Conservation (phyloP, 2,797 vertebrate genomes). For the Fringilla coelebs region DNA sequence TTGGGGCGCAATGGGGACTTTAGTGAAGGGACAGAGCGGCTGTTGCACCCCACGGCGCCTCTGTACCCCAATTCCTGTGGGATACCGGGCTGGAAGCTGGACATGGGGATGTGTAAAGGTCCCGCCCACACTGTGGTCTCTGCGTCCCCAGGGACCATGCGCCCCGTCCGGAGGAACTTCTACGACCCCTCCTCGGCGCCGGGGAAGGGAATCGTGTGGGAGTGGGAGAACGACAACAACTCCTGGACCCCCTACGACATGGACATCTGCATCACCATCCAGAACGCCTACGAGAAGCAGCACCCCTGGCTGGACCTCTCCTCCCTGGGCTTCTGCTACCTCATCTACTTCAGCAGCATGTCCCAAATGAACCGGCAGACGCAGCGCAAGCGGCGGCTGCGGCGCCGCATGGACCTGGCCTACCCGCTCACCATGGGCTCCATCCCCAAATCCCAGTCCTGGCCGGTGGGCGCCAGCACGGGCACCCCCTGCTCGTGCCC, state of each 20-base stretch:
- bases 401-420: constrained; percentile 93
- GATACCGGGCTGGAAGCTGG: neutral
- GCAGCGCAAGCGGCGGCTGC: constrained; percentile 88
- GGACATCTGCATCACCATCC: constrained; percentile 97
- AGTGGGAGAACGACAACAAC: constrained; percentile 92
- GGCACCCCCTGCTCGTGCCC: neutral
- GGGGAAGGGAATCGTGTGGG: constrained; percentile 95
- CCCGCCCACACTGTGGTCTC: neutral
- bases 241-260: constrained; percentile 96
- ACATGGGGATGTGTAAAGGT: fast-evolving
- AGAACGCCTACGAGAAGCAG: constrained; percentile 98
- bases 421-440: constrained; percentile 95
- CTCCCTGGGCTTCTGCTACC: constrained; percentile 94
- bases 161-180: constrained; percentile 92
- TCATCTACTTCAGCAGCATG: constrained; percentile 97
- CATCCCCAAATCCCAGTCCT: constrained; percentile 96
- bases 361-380: constrained; percentile 94
- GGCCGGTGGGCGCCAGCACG: constrained; percentile 84
- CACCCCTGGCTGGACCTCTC: constrained; percentile 97
- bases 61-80: fast-evolving
- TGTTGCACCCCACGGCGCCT: neutral
- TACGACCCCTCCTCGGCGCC: constrained; percentile 95
- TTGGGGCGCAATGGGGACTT: neutral
- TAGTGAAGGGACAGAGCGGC: fast-evolving
- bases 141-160: constrained; percentile 86